Base-by-base conservation (phyloP, 2,113 vertebrate genomes). In the Clarias macrocephalus region DNA sequence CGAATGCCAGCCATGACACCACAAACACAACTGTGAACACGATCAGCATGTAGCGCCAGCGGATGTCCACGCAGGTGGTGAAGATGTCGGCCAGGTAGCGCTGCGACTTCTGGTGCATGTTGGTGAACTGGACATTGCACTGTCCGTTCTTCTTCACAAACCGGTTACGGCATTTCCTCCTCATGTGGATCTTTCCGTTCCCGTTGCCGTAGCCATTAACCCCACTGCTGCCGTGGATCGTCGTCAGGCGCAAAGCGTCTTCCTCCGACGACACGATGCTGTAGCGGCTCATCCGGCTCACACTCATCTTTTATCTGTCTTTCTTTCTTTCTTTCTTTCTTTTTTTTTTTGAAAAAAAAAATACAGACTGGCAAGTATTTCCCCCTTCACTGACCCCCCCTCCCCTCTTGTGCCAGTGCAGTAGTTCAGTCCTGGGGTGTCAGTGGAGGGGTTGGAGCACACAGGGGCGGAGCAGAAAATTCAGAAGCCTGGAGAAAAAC, bases 91-190 rank as follows among this genome's bases (percentile, higher is more conserved):
- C 97, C 90, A 99, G 96, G 95, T 99, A 99, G 81, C 97, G 96
- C 92, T 97, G 97, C 0, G 97, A 96, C 90, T 99, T 99, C 87
- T 99, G 96, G 0, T 99, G 97, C 98, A 99, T 99, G 93, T 99
- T 99, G 92, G 97, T 93, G 85, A 99, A 99, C 86, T 98, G 97
- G 18, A 99, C 97, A 0, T 99, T 99, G 93, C 98, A 99, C 89
- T 99, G 98, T 82, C 98, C 98, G 0, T 98, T 99, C 93, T 99
- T 99, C 93, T 98, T 98, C 85, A 99, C 97, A 0, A 99, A 99
- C 70, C 98, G 96, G 93, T 97, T 99, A 86, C 97, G 96, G 91
- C 97, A 96, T 94, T 98, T 96, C 90, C 97, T 95, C 84, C 97
- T 93, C 0, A 97, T 99, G 91, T 99, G 97, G 92, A 99, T 97